These are phyloP conservation scores for Grus americana DNA, from an alignment of 2,113 vertebrate species.

Conservation along the genomic window DNA sequence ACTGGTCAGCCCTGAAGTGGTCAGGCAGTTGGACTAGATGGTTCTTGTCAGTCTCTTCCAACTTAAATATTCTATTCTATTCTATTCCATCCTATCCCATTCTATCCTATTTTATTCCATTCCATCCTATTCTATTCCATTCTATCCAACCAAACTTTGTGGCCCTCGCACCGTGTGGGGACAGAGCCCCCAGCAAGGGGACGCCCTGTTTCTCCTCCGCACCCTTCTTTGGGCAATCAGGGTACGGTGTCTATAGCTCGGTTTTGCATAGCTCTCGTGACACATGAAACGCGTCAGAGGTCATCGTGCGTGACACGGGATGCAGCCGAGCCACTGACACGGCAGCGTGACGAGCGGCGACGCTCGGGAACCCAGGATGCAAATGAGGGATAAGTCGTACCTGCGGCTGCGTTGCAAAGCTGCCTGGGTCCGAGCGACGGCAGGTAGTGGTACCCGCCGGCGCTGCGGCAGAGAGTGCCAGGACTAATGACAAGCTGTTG, in stretches of 20 bases:
- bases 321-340: not conserved
- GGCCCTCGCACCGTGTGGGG: rapidly evolving
- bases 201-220: not conserved
- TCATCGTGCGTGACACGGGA: rapidly evolving
- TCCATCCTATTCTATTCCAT: not conserved
- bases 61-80: too few species aligned
- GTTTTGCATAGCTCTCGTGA: rapidly evolving
- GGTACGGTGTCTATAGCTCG: rapidly evolving
- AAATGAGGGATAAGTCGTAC: rapidly evolving
- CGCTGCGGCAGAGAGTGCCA: not conserved
- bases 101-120: not conserved
- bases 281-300: rapidly evolving
- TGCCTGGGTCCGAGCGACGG: rapidly evolving
- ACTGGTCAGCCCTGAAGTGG: not conserved
- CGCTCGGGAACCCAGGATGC: rapidly evolving
- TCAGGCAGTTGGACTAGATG: not conserved
- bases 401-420: not conserved
- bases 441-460: not conserved
- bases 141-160: rapidly evolving
- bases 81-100: too few species aligned
- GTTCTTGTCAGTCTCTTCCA: too few species aligned
- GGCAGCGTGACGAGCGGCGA: rapidly evolving
- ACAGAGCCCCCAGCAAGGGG: not conserved
- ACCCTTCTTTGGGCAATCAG: rapidly evolving
- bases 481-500: conserved; percentile 23